These are phyloP conservation scores for Ageneiosus marmoratus DNA, from an alignment of 2,113 vertebrate species.

Conservation along the genomic window DNA sequence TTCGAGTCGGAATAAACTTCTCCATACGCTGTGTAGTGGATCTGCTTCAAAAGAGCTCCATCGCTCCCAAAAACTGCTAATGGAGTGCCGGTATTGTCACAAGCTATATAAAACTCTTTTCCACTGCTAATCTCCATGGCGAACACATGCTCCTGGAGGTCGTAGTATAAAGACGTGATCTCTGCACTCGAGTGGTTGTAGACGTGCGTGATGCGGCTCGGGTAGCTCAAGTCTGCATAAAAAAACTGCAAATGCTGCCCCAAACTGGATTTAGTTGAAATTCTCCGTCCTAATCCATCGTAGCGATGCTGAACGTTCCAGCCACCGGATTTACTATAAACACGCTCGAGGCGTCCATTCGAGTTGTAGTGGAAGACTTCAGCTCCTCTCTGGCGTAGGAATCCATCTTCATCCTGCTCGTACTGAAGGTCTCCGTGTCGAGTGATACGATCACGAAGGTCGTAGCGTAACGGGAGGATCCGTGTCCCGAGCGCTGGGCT, in stretches of 20 bases:
- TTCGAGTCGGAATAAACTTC: constrained; percentile 98
- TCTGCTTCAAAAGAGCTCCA: constrained; percentile 92
- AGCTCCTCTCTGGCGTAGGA: constrained; percentile 88
- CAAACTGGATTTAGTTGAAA: constrained; percentile 89
- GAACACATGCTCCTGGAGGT: constrained; percentile 95
- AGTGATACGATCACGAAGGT: constrained; percentile 93
- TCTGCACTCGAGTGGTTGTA: constrained; percentile 98
- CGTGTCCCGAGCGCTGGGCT: constrained; percentile 89
- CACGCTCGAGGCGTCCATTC: constrained; percentile 89
- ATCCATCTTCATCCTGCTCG: constrained; percentile 92
- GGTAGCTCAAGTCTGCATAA: constrained; percentile 92
- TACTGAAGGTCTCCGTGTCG: constrained; percentile 96
- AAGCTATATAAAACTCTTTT: constrained; percentile 96
- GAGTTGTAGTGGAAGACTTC: constrained; percentile 98
- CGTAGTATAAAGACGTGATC: constrained; percentile 97
- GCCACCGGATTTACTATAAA: constrained; percentile 93
- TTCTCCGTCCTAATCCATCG: constrained; percentile 89
- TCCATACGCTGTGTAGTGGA: constrained; percentile 95
- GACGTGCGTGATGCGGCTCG: constrained; percentile 91
- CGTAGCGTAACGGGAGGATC: constrained; percentile 88
- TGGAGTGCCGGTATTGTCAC: constrained; percentile 93
- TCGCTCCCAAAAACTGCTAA: constrained; percentile 95
- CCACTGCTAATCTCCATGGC: constrained; percentile 98
- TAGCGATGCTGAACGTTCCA: constrained; percentile 96
- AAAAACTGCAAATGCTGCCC: constrained; percentile 97